Conservation (phyloP, 2,888 invertebrate genomes). For the Entomobrya proxima region DNA sequence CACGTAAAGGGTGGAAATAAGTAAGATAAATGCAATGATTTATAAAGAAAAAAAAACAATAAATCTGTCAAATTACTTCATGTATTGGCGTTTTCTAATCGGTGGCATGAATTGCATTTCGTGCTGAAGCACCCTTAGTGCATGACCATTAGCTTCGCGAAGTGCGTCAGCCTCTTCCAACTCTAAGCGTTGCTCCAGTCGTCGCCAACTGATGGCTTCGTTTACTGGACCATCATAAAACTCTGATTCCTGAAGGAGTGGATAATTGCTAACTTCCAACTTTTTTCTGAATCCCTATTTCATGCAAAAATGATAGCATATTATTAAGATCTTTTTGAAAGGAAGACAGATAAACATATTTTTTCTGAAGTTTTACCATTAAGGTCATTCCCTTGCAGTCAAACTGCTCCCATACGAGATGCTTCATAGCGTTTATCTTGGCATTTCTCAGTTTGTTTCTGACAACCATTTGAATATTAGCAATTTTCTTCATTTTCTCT, state of each 20-base stretch:
- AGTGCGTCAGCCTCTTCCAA: conserved; percentile 42
- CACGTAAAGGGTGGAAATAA: neutral
- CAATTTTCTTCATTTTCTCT: conserved; percentile 63
- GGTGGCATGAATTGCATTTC: conserved; percentile 60
- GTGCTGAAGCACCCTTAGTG: conserved; percentile 46
- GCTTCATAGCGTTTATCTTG: conserved; percentile 68
- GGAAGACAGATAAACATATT: neutral
- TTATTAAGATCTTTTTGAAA: neutral
- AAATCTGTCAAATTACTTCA: conserved; percentile 39
- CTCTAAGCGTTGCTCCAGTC: conserved; percentile 52
- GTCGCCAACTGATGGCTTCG: conserved; percentile 59
- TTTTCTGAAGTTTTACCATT: conserved; percentile 54
- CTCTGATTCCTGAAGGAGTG: conserved; percentile 44
- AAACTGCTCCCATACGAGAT: conserved; percentile 71
- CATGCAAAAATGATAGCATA: no score
- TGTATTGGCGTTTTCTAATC: conserved; percentile 30
- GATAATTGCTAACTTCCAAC: conserved; percentile 70
- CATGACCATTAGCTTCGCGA: conserved; percentile 32
- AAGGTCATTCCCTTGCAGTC: conserved; percentile 69
- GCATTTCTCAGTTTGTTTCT: conserved; percentile 70
- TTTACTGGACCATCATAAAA: conserved; percentile 29
- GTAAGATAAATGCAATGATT: neutral
- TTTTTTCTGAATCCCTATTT: conserved; percentile 70
- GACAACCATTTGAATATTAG: conserved; percentile 60
- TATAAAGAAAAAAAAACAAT: neutral